Base-by-base conservation (phyloP, 1,140 invertebrate species). In the Zaprionus capensis region DNA sequence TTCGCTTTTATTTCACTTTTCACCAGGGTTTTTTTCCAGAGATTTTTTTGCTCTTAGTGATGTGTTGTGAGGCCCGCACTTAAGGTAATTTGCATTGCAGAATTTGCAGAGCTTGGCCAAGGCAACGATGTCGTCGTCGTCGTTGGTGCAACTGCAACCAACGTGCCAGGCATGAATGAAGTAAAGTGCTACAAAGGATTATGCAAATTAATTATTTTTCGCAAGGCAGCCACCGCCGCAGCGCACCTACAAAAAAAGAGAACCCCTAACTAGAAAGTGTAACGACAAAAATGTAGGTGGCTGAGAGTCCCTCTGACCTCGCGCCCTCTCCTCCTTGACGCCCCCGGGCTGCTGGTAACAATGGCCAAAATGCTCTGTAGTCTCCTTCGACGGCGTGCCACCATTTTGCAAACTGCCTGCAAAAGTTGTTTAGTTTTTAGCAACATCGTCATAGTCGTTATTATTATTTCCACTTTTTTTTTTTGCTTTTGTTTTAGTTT, bases 161-260 rank as follows among this genome's bases (percentile, higher is more conserved):
- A 87, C 85, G 84, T 87, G 85, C 84, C 71, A 67, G 81, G 84
- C 84, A 90, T 87, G 85, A 88, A 90, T 90, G 85, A 90, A 91
- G 85, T 76, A 90, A 90, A 90, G 86, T 90, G 85, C 85, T 90
- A 90, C 85, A 90, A 90, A 90, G 85, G 85, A 90, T 90, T 90
- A 90, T 90, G 85, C 85, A 90, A 90, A 90, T 90, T 90, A 90
- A 90, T 90, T 90, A 90, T 90, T 90, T 90, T 90, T 85, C 85
- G 81, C 85, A 82, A 91, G 85, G 85, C 81, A 82, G 68, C 71
- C 82, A 78, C 76, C 78, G 78, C 55, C 66, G 70, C 67, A 71
- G 71, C 66, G 15, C 12, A 51, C 46, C 46, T 20, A 56, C 7
- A 28, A 34, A 66, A 69, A 67, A 61, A 34, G 58, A 44, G n/a